phyloP scores from a whole-genome alignment of 2,113 vertebrate species.

The Fukomys damarensis region DNA sequence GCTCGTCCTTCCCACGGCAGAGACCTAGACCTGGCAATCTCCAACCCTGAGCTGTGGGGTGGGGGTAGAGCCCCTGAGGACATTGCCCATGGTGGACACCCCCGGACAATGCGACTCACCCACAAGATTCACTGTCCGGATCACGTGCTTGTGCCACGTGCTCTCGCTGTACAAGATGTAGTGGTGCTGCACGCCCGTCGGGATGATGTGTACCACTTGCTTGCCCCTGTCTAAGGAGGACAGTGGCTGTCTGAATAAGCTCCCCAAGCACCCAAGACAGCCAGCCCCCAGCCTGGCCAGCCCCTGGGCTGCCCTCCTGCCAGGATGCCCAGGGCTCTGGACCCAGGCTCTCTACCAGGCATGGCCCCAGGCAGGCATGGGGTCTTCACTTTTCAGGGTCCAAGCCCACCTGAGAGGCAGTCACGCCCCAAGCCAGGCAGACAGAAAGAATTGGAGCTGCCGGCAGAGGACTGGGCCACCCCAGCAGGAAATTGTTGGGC shows the following conservation, averaged over 20 bases:
- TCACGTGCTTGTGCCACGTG: fast-evolving
- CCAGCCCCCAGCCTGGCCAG: fast-evolving
- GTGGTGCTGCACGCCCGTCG: fast-evolving
- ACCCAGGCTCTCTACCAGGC: not conserved
- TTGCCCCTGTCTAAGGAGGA: not conserved
- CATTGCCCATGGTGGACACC: not conserved
- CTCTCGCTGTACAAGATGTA: not conserved
- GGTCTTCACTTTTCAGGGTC: too few relatives aligned
- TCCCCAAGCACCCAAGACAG: not conserved
- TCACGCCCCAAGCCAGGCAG: too few relatives aligned
- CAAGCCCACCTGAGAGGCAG: too few relatives aligned
- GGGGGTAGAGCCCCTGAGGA: not conserved
- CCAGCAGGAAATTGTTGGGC: too few relatives aligned
- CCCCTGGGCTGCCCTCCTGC: not conserved
- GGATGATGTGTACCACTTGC: too few relatives aligned
- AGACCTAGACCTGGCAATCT: not conserved
- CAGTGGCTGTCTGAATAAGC: too few relatives aligned
- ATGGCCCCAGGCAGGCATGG: too few relatives aligned
- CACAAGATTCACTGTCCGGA: not conserved
- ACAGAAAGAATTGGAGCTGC: too few relatives aligned
- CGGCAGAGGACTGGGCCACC: too few relatives aligned
- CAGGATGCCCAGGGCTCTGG: not conserved
- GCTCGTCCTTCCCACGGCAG: not conserved
- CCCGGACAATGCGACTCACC: not conserved
- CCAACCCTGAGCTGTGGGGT: not conserved